Evolutionary conservation across 2,113 vertebrate species (phyloP).

Genomic region (Halcyon senegalensis): DNA sequence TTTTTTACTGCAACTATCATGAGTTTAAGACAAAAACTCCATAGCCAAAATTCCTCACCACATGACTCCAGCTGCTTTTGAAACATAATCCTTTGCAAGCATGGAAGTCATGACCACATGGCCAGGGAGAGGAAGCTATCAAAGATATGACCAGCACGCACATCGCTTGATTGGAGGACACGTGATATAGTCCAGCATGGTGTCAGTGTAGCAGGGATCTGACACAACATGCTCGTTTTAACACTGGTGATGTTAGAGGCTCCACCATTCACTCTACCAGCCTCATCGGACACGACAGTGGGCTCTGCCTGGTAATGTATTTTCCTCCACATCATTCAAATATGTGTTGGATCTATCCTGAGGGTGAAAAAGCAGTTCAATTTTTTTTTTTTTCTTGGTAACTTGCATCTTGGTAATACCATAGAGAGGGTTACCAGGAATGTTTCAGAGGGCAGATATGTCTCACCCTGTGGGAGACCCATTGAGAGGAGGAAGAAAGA

Average conservation of each 20-base stretch:
- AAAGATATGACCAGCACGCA: neutral
- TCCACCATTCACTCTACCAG: neutral
- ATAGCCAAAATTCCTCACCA: neutral
- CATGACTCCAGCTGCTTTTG: fast-evolving
- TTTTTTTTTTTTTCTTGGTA: neutral
- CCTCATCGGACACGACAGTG: neutral
- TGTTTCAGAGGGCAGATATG: neutral
- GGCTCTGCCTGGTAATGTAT: neutral
- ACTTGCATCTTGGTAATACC: neutral
- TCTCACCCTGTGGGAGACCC: neutral
- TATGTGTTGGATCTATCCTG: fast-evolving
- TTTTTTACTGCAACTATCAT: neutral
- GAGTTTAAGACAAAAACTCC: neutral
- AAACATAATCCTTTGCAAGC: neutral
- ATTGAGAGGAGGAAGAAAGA: neutral
- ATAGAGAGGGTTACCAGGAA: neutral
- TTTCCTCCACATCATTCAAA: fast-evolving
- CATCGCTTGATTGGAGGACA: neutral
- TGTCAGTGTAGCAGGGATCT: neutral
- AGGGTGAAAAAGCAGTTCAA: neutral
- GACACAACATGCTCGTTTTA: neutral
- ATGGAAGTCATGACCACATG: neutral
- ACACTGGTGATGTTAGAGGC: neutral
- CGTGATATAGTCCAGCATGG: neutral
- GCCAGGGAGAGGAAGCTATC: neutral